Evolutionary conservation across 2,888 invertebrate genomes (phyloP), one percentile per base, ranked within the genome.

Genomic region (Opisthograptis luteolata): DNA sequence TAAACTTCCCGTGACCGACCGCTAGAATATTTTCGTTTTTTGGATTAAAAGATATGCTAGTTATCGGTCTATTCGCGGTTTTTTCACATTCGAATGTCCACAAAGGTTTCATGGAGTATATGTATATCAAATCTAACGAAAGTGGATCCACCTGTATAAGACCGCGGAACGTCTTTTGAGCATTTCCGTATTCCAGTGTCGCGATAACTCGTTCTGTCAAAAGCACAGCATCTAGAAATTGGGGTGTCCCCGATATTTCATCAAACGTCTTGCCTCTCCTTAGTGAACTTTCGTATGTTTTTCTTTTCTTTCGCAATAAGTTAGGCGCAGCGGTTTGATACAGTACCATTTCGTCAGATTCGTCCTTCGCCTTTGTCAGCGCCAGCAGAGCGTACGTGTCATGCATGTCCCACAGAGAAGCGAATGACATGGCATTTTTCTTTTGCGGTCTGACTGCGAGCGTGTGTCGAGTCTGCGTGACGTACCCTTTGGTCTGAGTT

Each of bases 401-500:
- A 64, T 93, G 93, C 93, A 96, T 95, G 62, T 96, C 95, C 92
- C 95, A 96, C 68, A 93, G 90, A 0, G 95, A 95, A 0, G 95
- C 95, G 70, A 94, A 95, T 0, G 93, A 91, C 1, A 88, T 87
- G 2, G 91, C 91, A 65, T 94, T 92, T 41, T 81, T 88, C 45
- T 91, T 92, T 43, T 84, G 80, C 0, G 91, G 89, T 14, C 90
- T 82, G 1, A 88, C 87, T 0, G 93, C 92, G 19, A 93, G 89
- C 0, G 94, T 94, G 47, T 92, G 92, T 8, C 95, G 87, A 0
- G 93, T 91, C 75, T 96, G 96, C 7, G 86, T 87, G 3, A 95
- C 82, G 17, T 87, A 77, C 30, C 84, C 87, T 20, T 88, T 79
- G 0, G 96, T 96, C 81, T 96, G 96, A 0, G 94, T 93, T 76